Conservation (phyloP, 2,888 invertebrate genomes). For the Uropetala carovei region DNA sequence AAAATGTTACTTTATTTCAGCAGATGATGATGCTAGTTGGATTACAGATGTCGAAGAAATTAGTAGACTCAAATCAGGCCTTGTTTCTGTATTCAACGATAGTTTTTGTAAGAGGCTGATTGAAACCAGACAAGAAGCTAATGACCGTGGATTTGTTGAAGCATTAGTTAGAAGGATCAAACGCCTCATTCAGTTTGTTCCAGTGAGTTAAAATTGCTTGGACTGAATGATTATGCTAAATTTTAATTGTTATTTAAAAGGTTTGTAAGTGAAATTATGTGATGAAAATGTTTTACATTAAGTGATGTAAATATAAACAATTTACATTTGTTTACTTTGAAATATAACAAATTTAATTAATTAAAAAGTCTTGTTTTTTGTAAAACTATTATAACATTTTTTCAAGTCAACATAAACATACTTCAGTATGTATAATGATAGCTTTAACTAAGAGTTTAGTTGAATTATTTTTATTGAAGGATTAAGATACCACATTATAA, state of each 20-base stretch:
- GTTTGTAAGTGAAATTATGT: too few relatives aligned
- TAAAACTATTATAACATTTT: too few relatives aligned
- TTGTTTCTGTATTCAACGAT: conserved; percentile 86
- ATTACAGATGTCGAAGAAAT: conserved; percentile 80
- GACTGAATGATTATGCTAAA: not conserved
- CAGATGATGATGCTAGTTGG: conserved; percentile 74
- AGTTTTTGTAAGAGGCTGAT: conserved; percentile 86
- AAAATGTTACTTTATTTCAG: not conserved
- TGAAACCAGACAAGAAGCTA: conserved; percentile 81
- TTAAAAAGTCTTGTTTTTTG: too few relatives aligned
- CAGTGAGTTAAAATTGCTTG: conserved; percentile 75
- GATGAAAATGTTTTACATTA: too few relatives aligned
- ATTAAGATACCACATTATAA: too few relatives aligned
- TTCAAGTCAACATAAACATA: too few relatives aligned
- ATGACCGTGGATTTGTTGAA: conserved; percentile 84
- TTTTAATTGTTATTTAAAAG: not conserved
- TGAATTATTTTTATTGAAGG: too few relatives aligned
- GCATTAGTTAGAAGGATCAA: conserved; percentile 87
- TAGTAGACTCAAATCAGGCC: conserved; percentile 82
- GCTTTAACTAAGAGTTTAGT: too few relatives aligned
- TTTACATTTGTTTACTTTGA: conserved; percentile 12
- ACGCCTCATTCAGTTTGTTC: conserved; percentile 87
- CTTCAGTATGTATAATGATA: too few relatives aligned
- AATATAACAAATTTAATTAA: not conserved
- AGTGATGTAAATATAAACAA: not conserved